Percentiles rank a stretch among this genome's conserved stretches.
Evolutionary conservation across 1,140 invertebrate species (phyloP).

Genomic region (Paraescarpia echinospica): DNA sequence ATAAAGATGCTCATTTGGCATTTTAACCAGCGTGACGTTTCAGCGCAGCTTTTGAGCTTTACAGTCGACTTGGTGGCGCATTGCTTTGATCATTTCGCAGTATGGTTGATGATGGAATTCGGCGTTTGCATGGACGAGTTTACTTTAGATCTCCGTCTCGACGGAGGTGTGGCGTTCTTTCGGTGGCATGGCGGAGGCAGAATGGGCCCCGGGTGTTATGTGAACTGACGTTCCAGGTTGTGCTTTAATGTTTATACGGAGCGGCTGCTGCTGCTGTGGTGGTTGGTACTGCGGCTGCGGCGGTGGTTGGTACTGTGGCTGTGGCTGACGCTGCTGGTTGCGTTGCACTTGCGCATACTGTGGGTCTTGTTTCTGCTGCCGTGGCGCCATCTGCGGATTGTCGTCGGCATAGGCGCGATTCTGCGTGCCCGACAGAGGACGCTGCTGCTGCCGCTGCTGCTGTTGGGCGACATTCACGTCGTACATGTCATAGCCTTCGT

Average conservation of each 20-base stretch:
- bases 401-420: background rate
- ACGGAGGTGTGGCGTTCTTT: background rate
- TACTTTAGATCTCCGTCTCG: constrained; percentile 13
- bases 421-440: background rate
- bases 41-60: background rate
- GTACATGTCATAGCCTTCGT: constrained; percentile 18
- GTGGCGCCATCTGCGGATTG: background rate
- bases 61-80: background rate
- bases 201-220: constrained; percentile 10
- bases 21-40: background rate
- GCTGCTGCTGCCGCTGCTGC: background rate
- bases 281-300: background rate
- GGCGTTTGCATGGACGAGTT: background rate
- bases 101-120: too few species aligned
- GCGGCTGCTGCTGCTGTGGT: background rate
- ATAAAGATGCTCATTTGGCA: background rate
- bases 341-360: background rate
- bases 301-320: too few species aligned
- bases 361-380: background rate
- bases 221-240: constrained; percentile 15
- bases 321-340: background rate
- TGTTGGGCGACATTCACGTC: background rate
- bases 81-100: background rate
- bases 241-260: constrained; percentile 16
- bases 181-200: background rate